phyloP scores from a whole-genome alignment of 2,113 vertebrate genomes.

The Nothocercus nigrocapillus region DNA sequence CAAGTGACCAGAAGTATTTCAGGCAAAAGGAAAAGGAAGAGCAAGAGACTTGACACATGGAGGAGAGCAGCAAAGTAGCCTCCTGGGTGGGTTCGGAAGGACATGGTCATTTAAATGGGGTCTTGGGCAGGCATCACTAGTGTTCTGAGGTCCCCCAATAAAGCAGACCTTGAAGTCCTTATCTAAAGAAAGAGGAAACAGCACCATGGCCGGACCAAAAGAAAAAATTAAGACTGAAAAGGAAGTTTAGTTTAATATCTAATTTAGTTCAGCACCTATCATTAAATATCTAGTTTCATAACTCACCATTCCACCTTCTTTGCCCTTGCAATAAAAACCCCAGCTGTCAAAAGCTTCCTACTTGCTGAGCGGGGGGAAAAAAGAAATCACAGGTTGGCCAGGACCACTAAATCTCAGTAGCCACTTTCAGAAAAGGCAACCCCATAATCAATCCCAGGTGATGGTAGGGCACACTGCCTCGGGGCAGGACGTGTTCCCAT shows the following conservation, averaged over 20 bases:
- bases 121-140: rapidly evolving
- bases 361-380: not conserved
- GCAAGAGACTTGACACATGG: not conserved
- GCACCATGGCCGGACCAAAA: not conserved
- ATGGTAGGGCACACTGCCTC: not conserved
- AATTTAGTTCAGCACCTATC: not conserved
- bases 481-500: rapidly evolving
- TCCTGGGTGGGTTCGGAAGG: not conserved
- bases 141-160: not conserved
- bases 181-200: not conserved
- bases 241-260: not conserved
- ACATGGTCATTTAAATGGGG: rapidly evolving
- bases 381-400: rapidly evolving
- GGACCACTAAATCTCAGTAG: not conserved
- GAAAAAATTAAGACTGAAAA: not conserved
- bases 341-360: not conserved
- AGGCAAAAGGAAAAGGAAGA: not conserved
- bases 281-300: not conserved
- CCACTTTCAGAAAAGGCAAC: not conserved
- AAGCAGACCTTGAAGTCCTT: not conserved
- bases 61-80: not conserved
- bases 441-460: not conserved
- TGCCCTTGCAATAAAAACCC: not conserved
- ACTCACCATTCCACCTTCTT: not conserved
- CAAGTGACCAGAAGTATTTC: not conserved